These are phyloP conservation scores for Tautogolabrus adspersus DNA, from an alignment of 2,113 vertebrate genomes.

Conservation along the genomic window DNA sequence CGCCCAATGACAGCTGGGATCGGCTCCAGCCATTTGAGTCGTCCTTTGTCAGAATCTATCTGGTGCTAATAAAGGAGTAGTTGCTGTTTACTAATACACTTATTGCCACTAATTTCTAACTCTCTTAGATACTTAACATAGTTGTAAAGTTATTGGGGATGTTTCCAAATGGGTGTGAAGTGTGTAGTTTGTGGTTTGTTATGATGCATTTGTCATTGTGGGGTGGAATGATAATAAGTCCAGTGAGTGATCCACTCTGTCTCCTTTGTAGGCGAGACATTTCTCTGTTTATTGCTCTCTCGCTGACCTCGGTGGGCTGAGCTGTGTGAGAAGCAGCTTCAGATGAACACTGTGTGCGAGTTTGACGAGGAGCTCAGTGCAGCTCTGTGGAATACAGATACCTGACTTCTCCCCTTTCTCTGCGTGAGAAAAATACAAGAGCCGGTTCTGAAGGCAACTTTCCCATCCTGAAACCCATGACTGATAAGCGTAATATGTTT, in stretches of 20 bases:
- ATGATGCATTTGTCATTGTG: slow-evolving; percentile 15
- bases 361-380: neutral
- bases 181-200: neutral
- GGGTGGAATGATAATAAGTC: slow-evolving; percentile 31
- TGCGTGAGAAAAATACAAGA: slow-evolving; percentile 12
- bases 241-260: neutral
- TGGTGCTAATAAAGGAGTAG: too few relatives aligned
- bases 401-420: neutral
- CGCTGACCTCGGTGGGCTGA: slow-evolving; percentile 66
- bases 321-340: slow-evolving; percentile 35
- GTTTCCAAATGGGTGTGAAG: neutral
- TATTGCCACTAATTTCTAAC: neutral
- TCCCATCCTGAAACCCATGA: neutral
- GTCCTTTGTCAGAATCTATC: too few relatives aligned
- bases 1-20: too few relatives aligned
- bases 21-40: too few relatives aligned
- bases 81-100: too few relatives aligned
- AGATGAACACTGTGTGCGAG: slow-evolving; percentile 40
- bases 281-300: slow-evolving; percentile 30
- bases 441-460: neutral
- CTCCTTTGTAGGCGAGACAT: slow-evolving; percentile 53
- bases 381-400: slow-evolving; percentile 4
- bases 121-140: neutral
- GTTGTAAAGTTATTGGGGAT: neutral
- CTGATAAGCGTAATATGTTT: neutral